Conservation (phyloP, 1,140 invertebrate genomes). For the Papilio polyxenes region DNA sequence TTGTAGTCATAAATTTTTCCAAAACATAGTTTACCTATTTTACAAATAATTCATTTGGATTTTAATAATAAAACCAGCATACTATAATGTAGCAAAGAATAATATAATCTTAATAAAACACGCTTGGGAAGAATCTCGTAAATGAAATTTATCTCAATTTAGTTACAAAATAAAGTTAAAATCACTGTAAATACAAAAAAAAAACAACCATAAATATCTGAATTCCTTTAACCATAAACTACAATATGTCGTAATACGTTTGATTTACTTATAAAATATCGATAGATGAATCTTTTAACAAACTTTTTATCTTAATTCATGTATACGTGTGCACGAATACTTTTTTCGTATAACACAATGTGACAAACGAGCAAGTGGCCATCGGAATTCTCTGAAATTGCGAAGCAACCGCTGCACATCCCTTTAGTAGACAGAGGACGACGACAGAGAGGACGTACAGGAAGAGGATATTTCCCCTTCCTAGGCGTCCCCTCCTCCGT, state of each 20-base stretch:
- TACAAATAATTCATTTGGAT: too few relatives aligned
- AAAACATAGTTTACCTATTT: too few relatives aligned
- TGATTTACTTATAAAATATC: neutral
- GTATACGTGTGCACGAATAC: neutral
- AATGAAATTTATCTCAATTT: neutral
- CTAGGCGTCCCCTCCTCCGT: too few relatives aligned
- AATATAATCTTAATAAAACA: neutral
- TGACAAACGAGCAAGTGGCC: too few relatives aligned
- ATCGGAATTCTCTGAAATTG: too few relatives aligned
- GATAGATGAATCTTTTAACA: slow-evolving; percentile 29
- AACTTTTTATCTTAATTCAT: slow-evolving; percentile 32
- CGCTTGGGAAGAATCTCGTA: neutral
- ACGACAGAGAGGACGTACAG: too few relatives aligned
- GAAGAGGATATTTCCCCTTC: too few relatives aligned
- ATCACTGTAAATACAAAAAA: neutral
- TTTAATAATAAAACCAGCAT: too few relatives aligned
- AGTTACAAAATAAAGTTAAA: neutral
- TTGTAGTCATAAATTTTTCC: too few relatives aligned
- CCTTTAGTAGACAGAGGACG: too few relatives aligned
- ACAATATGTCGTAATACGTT: neutral
- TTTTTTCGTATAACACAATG: too few relatives aligned
- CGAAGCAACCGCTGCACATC: too few relatives aligned
- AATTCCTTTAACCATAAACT: neutral
- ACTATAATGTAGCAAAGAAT: neutral
- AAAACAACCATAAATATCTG: neutral